These are phyloP conservation scores for Corythaeola cristata DNA, from an alignment of 2,113 vertebrate species.

Conservation along the genomic window DNA sequence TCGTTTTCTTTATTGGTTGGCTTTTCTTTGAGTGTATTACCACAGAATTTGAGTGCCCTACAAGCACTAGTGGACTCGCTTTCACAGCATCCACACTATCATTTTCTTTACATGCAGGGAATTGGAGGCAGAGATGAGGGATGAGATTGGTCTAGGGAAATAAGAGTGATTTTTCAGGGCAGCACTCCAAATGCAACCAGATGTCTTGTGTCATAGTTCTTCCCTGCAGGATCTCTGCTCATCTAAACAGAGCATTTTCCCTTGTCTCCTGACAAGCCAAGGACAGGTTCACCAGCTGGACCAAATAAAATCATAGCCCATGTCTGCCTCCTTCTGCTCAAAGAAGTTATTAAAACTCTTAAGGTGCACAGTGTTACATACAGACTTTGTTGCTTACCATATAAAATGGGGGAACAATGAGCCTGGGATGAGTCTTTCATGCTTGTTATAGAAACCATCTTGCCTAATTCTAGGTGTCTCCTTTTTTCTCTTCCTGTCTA, in stretches of 20 bases:
- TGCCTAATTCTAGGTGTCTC: not conserved
- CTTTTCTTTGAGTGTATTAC: not conserved
- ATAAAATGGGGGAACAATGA: not conserved
- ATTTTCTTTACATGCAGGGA: not conserved
- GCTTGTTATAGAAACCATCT: not conserved
- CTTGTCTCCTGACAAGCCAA: not conserved
- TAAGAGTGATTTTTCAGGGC: not conserved
- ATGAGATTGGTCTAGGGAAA: not conserved
- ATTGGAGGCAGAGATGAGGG: not conserved
- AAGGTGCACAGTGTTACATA: not conserved
- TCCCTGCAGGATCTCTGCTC: not conserved
- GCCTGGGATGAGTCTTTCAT: not conserved
- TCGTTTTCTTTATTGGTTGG: not conserved
- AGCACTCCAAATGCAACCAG: slow-evolving; percentile 11
- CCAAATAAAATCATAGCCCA: not conserved
- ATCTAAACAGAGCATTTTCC: not conserved
- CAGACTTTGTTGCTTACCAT: not conserved
- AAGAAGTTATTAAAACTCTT: not conserved
- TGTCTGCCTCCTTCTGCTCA: not conserved
- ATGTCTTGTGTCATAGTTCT: not conserved
- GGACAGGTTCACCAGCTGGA: slow-evolving; percentile 6
- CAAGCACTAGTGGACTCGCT: not conserved
- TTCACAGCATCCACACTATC: not conserved
- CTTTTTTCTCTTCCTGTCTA: not conserved
- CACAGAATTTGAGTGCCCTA: not conserved